These are phyloP conservation scores for Zaprionus obscuricornis DNA, from an alignment of 2,888 invertebrate species.

Conservation along the genomic window DNA sequence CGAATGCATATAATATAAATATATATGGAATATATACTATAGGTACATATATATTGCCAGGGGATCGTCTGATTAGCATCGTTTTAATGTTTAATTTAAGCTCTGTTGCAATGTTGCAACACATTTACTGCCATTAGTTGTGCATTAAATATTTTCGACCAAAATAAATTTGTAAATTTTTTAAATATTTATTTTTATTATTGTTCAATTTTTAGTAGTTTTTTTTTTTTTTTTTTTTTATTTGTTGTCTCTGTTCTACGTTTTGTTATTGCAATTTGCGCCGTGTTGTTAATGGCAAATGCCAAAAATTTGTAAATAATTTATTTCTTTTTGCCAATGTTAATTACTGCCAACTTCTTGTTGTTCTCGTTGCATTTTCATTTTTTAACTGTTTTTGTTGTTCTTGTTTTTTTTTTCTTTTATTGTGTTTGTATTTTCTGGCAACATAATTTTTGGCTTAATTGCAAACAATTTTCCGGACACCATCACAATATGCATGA, in stretches of 20 bases:
- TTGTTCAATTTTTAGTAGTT: conserved; percentile 24
- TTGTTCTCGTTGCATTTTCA: conserved; percentile 25
- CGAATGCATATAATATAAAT: background rate
- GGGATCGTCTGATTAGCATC: conserved; percentile 72
- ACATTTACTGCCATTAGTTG: conserved; percentile 37
- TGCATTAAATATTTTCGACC: conserved; percentile 44
- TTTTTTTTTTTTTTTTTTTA: background rate
- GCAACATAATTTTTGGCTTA: conserved; percentile 68
- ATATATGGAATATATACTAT: conserved; percentile 2
- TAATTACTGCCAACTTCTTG: conserved; percentile 74
- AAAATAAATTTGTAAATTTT: conserved; percentile 21
- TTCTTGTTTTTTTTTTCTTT: background rate
- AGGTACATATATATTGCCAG: conserved; percentile 38
- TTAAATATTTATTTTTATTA: background rate
- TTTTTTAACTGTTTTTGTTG: background rate
- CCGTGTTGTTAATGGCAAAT: conserved; percentile 61
- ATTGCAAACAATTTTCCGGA: conserved; percentile 56
- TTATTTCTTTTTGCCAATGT: conserved; percentile 52
- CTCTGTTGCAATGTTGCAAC: conserved; percentile 55
- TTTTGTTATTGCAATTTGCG: conserved; percentile 38
- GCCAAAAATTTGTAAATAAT: conserved; percentile 67
- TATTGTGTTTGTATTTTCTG: conserved; percentile 45
- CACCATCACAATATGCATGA: conserved; percentile 28
- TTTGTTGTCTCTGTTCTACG: background rate
- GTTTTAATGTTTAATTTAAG: conserved; percentile 74